Conservation (phyloP, 2,113 vertebrate genomes). For the Willisornis vidua region DNA sequence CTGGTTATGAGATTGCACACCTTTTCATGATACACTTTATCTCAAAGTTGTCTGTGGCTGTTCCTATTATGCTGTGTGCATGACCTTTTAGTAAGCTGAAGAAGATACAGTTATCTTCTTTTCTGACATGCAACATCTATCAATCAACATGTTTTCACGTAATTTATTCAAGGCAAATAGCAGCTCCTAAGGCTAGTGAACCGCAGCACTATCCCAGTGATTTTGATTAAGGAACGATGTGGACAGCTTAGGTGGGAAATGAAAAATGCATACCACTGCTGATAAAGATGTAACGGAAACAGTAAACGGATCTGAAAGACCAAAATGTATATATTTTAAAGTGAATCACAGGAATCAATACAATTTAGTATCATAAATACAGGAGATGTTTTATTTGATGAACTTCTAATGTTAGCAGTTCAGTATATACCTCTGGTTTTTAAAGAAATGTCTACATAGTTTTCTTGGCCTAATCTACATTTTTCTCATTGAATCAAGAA, state of each 20-base stretch:
- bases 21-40: constrained; percentile 79
- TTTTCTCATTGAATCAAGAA: constrained; percentile 97
- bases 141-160: constrained; percentile 91
- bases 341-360: constrained; percentile 59
- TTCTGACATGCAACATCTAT: constrained; percentile 93
- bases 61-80: constrained; percentile 88
- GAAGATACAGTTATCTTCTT: constrained; percentile 97
- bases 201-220: constrained; percentile 79
- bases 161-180: constrained; percentile 91
- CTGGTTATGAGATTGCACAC: constrained; percentile 66
- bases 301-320: constrained; percentile 73
- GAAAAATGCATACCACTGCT: constrained; percentile 77
- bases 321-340: constrained; percentile 63
- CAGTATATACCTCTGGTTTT: constrained; percentile 75
- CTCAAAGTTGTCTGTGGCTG: constrained; percentile 84
- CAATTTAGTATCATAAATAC: constrained; percentile 70
- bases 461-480: constrained; percentile 88
- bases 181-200: constrained; percentile 85
- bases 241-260: constrained; percentile 82
- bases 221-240: constrained; percentile 86
- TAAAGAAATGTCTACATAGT: constrained; percentile 68
- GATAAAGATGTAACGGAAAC: constrained; percentile 83
- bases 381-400: constrained; percentile 64
- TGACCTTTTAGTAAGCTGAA: constrained; percentile 96
- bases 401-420: constrained; percentile 76